These are phyloP conservation scores for Trichonephila inaurata DNA, from an alignment of 1,140 invertebrate species.

Conservation along the genomic window DNA sequence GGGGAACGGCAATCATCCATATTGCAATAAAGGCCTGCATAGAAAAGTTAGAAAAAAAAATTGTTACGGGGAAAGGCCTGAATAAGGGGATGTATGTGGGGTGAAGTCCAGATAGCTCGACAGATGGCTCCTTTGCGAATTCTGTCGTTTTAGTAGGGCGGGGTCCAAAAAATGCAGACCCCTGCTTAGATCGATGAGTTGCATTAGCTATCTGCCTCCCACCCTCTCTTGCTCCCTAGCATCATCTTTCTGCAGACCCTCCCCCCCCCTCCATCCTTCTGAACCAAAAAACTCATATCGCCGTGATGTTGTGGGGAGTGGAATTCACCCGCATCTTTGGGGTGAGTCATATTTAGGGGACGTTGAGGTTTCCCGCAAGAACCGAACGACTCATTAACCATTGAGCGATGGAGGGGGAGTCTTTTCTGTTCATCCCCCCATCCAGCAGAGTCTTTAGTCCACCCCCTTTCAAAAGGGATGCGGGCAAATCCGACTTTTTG, in stretches of 20 bases:
- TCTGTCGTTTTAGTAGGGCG: conserved; percentile 65
- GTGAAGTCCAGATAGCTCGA: conserved; percentile 68
- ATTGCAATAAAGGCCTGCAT: conserved; percentile 70
- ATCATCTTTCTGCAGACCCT: conserved; percentile 57
- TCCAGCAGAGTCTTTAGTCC: neutral
- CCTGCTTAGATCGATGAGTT: conserved; percentile 70
- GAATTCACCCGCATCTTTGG: conserved; percentile 69
- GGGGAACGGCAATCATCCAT: conserved; percentile 59
- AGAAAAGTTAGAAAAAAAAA: conserved; percentile 37
- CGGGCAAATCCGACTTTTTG: neutral
- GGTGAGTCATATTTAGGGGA: conserved; percentile 71
- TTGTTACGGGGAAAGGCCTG: conserved; percentile 17
- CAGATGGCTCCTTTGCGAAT: conserved; percentile 69
- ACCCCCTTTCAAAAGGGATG: neutral
- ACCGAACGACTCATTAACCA: conserved; percentile 74
- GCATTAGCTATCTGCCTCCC: conserved; percentile 69
- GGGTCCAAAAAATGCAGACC: conserved; percentile 69
- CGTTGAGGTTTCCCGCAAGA: conserved; percentile 75
- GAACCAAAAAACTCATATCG: conserved; percentile 73
- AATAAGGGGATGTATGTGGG: conserved; percentile 32
- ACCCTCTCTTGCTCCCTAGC: conserved; percentile 57
- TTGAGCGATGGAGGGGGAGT: conserved; percentile 24
- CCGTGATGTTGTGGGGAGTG: conserved; percentile 22
- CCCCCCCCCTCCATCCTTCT: neutral
- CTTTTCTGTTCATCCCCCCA: neutral